Evolutionary conservation across 2,888 invertebrate genomes (phyloP), one percentile per base, ranked within the genome.

Genomic region (Quadroppia sp.): DNA sequence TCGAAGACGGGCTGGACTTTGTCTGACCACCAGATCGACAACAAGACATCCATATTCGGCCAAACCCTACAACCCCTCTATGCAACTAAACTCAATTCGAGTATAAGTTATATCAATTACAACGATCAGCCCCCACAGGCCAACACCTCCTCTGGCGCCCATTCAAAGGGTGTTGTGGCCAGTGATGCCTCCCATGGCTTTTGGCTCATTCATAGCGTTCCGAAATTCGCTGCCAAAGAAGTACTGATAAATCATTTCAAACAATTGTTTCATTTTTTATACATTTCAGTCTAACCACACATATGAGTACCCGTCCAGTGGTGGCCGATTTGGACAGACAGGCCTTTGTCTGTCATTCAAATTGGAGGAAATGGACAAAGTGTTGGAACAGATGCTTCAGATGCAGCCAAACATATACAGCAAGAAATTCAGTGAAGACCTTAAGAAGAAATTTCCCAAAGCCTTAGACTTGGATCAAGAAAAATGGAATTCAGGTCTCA

Each of bases 161-260:
- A 97, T 80, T 89, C 93, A 0, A 96, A 97, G 84, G 96, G 96
- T n/a, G 88, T 90, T 0, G 85, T 94, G 9, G 83, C 91, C 71
- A 88, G 88, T 0, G 88, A 91, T 80, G 86, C 87, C 71, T 83
- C 85, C n/a, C 86, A 79, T 42, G 94, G 94, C 1, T 86, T 94
- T 79, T 97, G 96, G 95, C 82, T 97, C 75, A 87, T 95, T 56
- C 96, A 97, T 83, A 95, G 94, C 25, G 91, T 94, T 23, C 97
- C 97, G 0, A 87, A 88, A 79, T 97, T 89, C 83, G 94, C 95
- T 1, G 86, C 88, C 4, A 59, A n/a, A 20, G 50, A 70, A 9
- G 70, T 45, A 69, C 45, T 23, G 53, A n/a, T n/a, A n/a, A n/a
- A n/a, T n/a, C n/a, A n/a, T n/a, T n/a, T n/a, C n/a, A n/a, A n/a